Conservation (phyloP, 2,113 vertebrate genomes). For the Sturnus vulgaris region DNA sequence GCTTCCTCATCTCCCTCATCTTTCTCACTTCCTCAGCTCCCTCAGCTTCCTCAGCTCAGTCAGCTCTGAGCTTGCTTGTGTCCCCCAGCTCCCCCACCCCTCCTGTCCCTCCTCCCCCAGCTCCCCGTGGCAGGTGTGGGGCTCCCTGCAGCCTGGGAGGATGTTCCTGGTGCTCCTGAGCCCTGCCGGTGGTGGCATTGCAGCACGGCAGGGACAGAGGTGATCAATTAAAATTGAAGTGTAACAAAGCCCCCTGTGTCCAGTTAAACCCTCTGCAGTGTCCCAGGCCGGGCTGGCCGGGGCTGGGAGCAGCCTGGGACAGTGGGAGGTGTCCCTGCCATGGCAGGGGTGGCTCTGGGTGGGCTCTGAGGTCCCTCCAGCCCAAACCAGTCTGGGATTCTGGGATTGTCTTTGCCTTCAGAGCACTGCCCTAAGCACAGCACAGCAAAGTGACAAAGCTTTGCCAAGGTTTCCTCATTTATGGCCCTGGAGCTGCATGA, state of each 20-base stretch:
- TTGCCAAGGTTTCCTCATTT: not conserved
- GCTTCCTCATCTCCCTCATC: not conserved
- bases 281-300: not conserved
- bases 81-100: not conserved
- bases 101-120: no score
- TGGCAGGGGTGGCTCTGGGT: not conserved
- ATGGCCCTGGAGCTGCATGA: not conserved
- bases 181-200: not conserved
- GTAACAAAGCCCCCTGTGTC: fast-evolving
- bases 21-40: not conserved
- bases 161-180: not conserved
- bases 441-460: not conserved
- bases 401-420: not conserved
- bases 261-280: fast-evolving
- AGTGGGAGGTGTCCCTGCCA: not conserved
- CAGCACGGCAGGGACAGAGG: not conserved
- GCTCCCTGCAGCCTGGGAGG: not conserved
- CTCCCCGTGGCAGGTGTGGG: fast-evolving
- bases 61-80: not conserved
- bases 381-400: fast-evolving
- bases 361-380: fast-evolving
- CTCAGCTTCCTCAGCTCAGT: not conserved
- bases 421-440: fast-evolving
- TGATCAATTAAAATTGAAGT: no score
- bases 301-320: not conserved